These are phyloP conservation scores for Priapulus caudatus DNA, from an alignment of 2,888 invertebrate species.

Conservation along the genomic window DNA sequence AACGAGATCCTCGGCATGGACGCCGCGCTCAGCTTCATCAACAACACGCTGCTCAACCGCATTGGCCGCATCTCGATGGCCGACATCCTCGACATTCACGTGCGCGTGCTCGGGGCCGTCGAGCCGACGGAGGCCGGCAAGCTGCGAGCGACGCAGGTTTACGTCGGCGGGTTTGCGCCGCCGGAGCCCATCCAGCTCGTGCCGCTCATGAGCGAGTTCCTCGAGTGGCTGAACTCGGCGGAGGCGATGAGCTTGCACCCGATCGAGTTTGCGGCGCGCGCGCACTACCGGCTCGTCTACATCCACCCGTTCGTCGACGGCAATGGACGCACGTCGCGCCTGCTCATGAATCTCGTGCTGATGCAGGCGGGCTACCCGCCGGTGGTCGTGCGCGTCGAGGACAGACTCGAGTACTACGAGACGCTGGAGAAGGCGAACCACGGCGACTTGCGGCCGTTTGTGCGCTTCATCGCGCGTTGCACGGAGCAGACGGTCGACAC, in stretches of 20 bases:
- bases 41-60: conserved; percentile 49
- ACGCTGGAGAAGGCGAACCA: conserved; percentile 78
- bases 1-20: conserved; percentile 86
- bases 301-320: conserved; percentile 96
- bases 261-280: conserved; percentile 83
- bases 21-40: conserved; percentile 82
- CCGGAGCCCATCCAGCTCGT: conserved; percentile 71
- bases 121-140: conserved; percentile 83
- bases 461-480: conserved; percentile 85
- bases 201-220: conserved; percentile 68
- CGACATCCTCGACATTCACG: conserved; percentile 83
- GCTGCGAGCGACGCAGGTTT: conserved; percentile 77
- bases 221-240: conserved; percentile 79
- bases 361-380: conserved; percentile 89
- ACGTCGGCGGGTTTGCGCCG: conserved; percentile 87
- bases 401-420: conserved; percentile 58
- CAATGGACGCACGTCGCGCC: conserved; percentile 84
- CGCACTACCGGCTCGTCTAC: conserved; percentile 90
- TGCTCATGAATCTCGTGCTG: conserved; percentile 88
- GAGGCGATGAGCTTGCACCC: conserved; percentile 74
- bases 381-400: conserved; percentile 78
- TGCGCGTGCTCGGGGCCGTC: conserved; percentile 80
- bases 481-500: conserved; percentile 77
- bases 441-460: conserved; percentile 88
- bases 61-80: conserved; percentile 60